Percentiles rank a stretch among this genome's conserved stretches.
phyloP scores from a whole-genome alignment of 1,140 invertebrate genomes.

The Drosophila punjabiensis region DNA sequence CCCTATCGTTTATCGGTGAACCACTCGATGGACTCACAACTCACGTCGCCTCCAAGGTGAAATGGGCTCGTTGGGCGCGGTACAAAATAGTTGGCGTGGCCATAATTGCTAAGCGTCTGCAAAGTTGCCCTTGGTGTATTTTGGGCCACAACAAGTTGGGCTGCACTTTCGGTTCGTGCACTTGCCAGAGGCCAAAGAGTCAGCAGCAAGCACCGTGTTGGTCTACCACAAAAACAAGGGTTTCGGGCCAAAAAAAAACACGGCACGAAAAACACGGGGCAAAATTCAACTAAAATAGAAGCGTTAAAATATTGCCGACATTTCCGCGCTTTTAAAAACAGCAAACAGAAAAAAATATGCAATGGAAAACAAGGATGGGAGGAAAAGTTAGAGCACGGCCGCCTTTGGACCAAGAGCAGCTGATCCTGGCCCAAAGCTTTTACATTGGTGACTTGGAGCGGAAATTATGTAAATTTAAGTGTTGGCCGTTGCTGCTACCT shows the following conservation, averaged over 20 bases:
- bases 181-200: slow-evolving; percentile 51
- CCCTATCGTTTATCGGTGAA: slow-evolving; percentile 14
- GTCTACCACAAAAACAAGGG: slow-evolving; percentile 51
- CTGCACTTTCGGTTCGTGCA: slow-evolving; percentile 35
- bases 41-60: slow-evolving; percentile 3
- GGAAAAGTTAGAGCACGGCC: slow-evolving; percentile 28
- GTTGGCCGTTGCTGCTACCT: slow-evolving; percentile 53
- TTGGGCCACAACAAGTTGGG: slow-evolving; percentile 63
- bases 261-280: slow-evolving; percentile 25
- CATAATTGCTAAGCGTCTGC: slow-evolving; percentile 78
- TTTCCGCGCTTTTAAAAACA: slow-evolving; percentile 38
- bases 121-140: slow-evolving; percentile 62
- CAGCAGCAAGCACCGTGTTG: slow-evolving; percentile 38
- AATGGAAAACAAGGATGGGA: slow-evolving; percentile 5
- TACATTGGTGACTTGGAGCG: slow-evolving; percentile 79
- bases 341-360: slow-evolving; percentile 7
- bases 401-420: slow-evolving; percentile 54
- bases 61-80: background rate
- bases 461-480: slow-evolving; percentile 83
- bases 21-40: slow-evolving; percentile 14
- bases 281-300: slow-evolving; percentile 74
- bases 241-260: background rate
- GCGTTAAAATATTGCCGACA: slow-evolving; percentile 76
- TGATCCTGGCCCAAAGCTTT: slow-evolving; percentile 71
- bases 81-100: slow-evolving; percentile 45